Base-by-base conservation (phyloP, 2,113 vertebrate species). In the Abramis brama region DNA sequence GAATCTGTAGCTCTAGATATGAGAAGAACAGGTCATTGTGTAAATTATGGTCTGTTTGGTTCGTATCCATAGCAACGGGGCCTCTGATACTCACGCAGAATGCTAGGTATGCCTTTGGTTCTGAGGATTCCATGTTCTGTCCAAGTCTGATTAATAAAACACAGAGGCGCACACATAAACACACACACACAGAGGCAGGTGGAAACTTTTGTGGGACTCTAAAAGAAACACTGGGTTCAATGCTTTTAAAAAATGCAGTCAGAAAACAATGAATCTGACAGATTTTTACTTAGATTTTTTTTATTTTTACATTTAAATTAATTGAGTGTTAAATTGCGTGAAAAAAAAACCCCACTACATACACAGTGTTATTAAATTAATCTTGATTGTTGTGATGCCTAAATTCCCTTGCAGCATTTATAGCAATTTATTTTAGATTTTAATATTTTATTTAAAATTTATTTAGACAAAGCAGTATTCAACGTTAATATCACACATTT, bases 21-120 rank as follows among this genome's bases (percentile, higher is more conserved):
- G 45, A 86, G 68, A 62, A 82, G 25, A 85, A 80, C 78, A 30
- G 71, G 36, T 64, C 79, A 19, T 47, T 73, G 64, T 70, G 60
- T 73, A 60, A 80, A 87, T 73, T 43, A 86, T 43, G 70, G 39
- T 36, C 70, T 87, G 88, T 88, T 90, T 89, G 80, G 70, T 66
- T 21, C 9, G 62, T 89, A 45, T 85, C 87, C 87, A 87, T 80
- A 33, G 76, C 80, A 73, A 57, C 47, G 1, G 79, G 68, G 8
- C 64, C 68, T 47, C 50, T 15, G 57, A 83, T 39, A 59, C 84
- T 66, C 43, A n/a, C 30, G 66, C 79, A 71, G 79, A 85, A 85
- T 71, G 78, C 68, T 75, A 23, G 11, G 25, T 52, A 83, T 77
- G 79, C 23, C 79, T 85, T 79, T 66, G 79, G 68, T 43, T 59